Conservation (phyloP, 2,113 vertebrate species). For the Boleophthalmus pectinirostris region DNA sequence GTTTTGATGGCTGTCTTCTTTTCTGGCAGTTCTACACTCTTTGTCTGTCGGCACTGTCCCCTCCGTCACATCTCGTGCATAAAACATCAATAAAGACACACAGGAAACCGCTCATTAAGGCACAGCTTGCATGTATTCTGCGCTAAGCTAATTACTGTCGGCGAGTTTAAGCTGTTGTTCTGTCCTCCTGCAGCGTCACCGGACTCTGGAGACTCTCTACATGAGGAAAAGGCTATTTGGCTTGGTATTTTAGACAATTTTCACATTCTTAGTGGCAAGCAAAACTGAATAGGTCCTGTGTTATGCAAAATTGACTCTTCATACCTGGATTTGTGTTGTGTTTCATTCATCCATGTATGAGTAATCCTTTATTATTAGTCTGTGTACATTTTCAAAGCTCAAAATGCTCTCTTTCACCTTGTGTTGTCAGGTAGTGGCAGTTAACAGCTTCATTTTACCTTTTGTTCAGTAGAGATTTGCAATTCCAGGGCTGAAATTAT, state of each 20-base stretch:
- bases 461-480: no score
- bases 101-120: constrained; percentile 7
- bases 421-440: no score
- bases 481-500: no score
- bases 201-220: not conserved
- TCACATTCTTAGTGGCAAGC: not conserved
- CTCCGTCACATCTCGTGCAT: constrained; percentile 8
- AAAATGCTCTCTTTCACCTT: no score
- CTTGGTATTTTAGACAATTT: not conserved
- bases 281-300: no score
- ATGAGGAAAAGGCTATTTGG: not conserved
- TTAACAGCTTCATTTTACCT: no score
- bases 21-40: not conserved
- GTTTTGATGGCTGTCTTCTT: not conserved
- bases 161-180: not conserved
- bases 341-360: no score
- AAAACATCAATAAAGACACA: constrained; percentile 6
- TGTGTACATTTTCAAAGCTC: no score
- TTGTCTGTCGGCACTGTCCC: constrained; percentile 1
- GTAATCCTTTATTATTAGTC: no score
- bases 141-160: constrained; percentile 4
- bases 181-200: not conserved
- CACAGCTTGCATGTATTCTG: constrained; percentile 4
- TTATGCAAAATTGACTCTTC: no score
- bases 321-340: no score